Conservation (phyloP, 2,113 vertebrate genomes). For the Oncorhynchus masou region DNA sequence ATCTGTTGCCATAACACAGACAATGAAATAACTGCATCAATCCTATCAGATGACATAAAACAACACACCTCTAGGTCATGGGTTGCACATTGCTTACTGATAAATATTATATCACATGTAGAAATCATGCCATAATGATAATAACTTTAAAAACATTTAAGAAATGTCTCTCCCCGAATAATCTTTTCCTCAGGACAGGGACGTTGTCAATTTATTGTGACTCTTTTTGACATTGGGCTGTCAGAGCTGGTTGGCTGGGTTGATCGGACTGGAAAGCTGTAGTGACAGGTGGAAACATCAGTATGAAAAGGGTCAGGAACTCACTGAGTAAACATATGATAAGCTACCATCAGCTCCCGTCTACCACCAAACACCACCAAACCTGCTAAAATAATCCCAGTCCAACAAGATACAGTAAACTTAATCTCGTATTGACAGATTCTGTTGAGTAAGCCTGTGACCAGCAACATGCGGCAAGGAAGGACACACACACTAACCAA, state of each 20-base stretch:
- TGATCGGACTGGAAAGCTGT: constrained; percentile 19
- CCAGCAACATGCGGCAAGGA: no score
- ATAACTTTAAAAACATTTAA: not conserved
- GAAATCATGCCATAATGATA: not conserved
- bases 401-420: not conserved
- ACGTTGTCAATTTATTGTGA: constrained; percentile 1
- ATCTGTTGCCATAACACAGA: constrained; percentile 28
- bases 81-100: no score
- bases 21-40: constrained; percentile 4
- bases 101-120: not conserved
- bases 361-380: constrained; percentile 13
- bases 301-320: constrained; percentile 16
- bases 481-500: no score
- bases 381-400: no score
- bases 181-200: not conserved
- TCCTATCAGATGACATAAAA: constrained; percentile 16
- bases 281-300: not conserved
- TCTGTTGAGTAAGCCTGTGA: no score
- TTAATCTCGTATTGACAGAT: not conserved
- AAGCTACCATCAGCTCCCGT: constrained; percentile 19
- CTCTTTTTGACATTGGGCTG: not conserved
- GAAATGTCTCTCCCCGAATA: not conserved
- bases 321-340: constrained; percentile 29
- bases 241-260: constrained; percentile 28
- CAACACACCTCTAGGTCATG: not conserved